Percentiles rank a stretch among this genome's conserved stretches.
These are phyloP conservation scores for Leptopilina myrica DNA, from an alignment of 2,888 invertebrate species.

Conservation along the genomic window DNA sequence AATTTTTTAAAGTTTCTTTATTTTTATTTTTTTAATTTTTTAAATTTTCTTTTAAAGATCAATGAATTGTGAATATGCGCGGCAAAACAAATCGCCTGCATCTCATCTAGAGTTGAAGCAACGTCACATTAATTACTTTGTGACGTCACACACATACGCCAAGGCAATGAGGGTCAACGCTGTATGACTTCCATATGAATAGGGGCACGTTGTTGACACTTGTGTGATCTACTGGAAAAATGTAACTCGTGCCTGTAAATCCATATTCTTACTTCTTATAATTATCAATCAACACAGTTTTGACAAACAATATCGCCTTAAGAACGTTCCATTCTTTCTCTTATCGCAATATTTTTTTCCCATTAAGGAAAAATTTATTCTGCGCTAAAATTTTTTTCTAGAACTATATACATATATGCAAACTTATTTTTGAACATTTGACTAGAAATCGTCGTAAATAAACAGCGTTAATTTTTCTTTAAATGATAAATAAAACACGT, in stretches of 20 bases:
- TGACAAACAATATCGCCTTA: too few relatives aligned
- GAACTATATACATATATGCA: too few relatives aligned
- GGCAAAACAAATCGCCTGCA: constrained; percentile 30
- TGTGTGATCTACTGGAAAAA: not conserved
- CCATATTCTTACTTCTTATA: not conserved
- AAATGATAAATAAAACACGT: constrained; percentile 6
- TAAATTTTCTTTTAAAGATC: not conserved
- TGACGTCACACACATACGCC: constrained; percentile 55
- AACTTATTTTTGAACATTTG: not conserved
- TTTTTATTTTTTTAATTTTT: too few relatives aligned
- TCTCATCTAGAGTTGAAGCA: constrained; percentile 37
- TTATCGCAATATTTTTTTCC: too few relatives aligned
- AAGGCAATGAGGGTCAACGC: constrained; percentile 55
- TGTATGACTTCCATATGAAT: constrained; percentile 31
- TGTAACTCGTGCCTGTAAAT: constrained; percentile 14
- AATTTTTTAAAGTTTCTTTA: too few relatives aligned
- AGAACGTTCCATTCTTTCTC: too few relatives aligned
- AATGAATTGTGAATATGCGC: constrained; percentile 35
- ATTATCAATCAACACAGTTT: not conserved
- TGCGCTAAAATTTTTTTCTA: too few relatives aligned
- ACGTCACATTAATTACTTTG: constrained; percentile 55
- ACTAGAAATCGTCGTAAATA: constrained; percentile 4
- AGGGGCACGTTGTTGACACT: constrained; percentile 38
- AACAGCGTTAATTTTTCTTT: not conserved
- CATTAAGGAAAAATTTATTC: too few relatives aligned